Base-by-base conservation (phyloP, 2,888 invertebrate genomes). In the Chydorus sphaericus region DNA sequence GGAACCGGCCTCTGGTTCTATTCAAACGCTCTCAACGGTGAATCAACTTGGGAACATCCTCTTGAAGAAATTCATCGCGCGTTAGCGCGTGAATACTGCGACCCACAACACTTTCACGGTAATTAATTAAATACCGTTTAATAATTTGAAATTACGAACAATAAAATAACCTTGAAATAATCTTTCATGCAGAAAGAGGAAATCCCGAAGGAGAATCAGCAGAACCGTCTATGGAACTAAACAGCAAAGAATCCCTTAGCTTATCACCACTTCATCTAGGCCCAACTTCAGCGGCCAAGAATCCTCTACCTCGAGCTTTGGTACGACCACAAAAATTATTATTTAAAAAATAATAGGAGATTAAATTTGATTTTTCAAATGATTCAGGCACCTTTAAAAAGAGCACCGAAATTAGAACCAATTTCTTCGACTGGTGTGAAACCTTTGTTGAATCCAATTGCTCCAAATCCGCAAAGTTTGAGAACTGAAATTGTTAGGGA, bases 31-130 rank as follows among this genome's bases (percentile, higher is more conserved):
- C 77, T 80, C 48, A 85, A 85, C 0, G 84, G 85, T 59, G 80
- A 80, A 64, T 87, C 88, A 23, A 87, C 88, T 68, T 94, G 94
- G 93, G 90, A 91, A 64, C 94, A 94, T 71, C 94, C 94, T 0
- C 73, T 91, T 61, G 93, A 94, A 70, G 80, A 83, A 55, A 79
- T 87, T 11, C 93, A 91, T 70, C 77, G 83, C 60, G 80, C 81
- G 28, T 68, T 71, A 66, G 73, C 73, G 2, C 57, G 60, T 4
- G 65, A 69, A 51, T 72, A 59, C 7, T 29, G 28, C 16, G 14
- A 23, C 50, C 30, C 10, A 1, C 20, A 16, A 10, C 14, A 4
- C 6, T 29, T 29, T 31, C 6, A 11, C 23, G 50, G 18, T 6
- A n/a, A 28, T 18, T n/a, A 30, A 5, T 18, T 11, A 30, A 10